A percentile compares a stretch with the other conserved stretches of the same genome.
Conservation (phyloP, 2,113 vertebrate genomes). For the Puma concolor region DNA sequence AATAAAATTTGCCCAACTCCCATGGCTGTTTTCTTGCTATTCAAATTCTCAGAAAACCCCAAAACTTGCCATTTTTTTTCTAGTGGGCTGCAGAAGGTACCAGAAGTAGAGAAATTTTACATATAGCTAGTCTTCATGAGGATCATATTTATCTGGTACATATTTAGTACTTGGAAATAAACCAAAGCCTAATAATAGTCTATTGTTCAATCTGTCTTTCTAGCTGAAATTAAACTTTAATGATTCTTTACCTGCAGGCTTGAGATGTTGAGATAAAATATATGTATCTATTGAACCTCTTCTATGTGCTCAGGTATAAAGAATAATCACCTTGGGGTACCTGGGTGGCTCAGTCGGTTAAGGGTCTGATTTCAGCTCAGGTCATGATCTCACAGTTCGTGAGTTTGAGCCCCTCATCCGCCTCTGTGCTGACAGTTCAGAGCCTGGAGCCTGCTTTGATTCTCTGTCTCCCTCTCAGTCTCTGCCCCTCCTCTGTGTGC, state of each 20-base stretch:
- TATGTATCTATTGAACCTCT: background rate
- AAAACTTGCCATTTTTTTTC: background rate
- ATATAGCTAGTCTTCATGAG: background rate
- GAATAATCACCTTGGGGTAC: background rate
- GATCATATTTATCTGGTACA: background rate
- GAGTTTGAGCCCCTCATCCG: no score
- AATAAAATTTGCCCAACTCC: background rate
- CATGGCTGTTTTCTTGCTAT: background rate
- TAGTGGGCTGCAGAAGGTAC: background rate
- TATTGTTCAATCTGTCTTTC: constrained; percentile 22
- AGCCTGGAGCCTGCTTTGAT: no score
- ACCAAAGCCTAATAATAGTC: background rate
- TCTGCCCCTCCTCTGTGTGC: no score
- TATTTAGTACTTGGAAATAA: constrained; percentile 23
- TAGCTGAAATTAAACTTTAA: constrained; percentile 38
- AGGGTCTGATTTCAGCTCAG: no score
- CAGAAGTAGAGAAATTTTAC: constrained; percentile 12
- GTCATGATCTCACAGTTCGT: no score
- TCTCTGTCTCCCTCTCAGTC: no score
- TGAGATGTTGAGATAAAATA: constrained; percentile 22
- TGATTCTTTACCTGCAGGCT: background rate
- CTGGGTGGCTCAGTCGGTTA: no score
- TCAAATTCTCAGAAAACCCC: constrained; percentile 18
- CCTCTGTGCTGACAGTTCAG: no score
- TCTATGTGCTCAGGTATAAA: background rate